Base-by-base conservation (phyloP, 2,888 invertebrate genomes). In the Aricia artaxerxes region DNA sequence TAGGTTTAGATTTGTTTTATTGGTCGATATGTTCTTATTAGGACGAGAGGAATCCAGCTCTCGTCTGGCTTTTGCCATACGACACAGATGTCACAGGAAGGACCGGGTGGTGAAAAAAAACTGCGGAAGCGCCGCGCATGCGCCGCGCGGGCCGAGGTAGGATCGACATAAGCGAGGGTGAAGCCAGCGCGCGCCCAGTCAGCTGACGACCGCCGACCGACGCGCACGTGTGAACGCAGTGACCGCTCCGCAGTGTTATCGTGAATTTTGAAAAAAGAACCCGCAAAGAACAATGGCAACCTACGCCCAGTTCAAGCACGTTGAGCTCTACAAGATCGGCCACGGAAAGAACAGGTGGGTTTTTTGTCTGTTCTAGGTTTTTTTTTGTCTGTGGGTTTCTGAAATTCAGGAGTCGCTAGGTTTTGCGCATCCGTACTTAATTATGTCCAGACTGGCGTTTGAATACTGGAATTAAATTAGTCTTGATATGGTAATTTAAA, bases 271-370 rank as follows among this genome's bases (percentile, higher is more conserved):
- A 57, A 57, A 86, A 85, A 82, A 84, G 85, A 84, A 83, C 81
- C 82, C 79, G 80, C 80, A 77, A 83, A 73, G 81, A 88, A 87
- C 9, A 87, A 97, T 98, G 98, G 98, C 98, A 91, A 97, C 98
- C 90, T 98, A 98, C 95, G 97, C 98, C 90, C 97, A 97, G 85
- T 98, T 98, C 95, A 97, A 98, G 95, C 98, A 98, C 95, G 97
- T 98, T 93, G 98, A 98, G 95, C 96, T 98, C 87, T 98, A 98
- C 96, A 98, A 98, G 95, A 97, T 98, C 91, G 98, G 98, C 92
- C 97, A 97, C 94, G 97, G 98, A 91, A 98, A 98, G 95, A 97
- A 97, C 95, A 97, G 98, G 98, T 98, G 79, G 80, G 82, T 83
- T 83, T 84, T 57, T 57, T 57, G 49, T 11, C 49, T 49, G 9